These are phyloP conservation scores for Phenganax marumi DNA, from an alignment of 92 coral and sea anemone genomes.

Conservation along the genomic window DNA sequence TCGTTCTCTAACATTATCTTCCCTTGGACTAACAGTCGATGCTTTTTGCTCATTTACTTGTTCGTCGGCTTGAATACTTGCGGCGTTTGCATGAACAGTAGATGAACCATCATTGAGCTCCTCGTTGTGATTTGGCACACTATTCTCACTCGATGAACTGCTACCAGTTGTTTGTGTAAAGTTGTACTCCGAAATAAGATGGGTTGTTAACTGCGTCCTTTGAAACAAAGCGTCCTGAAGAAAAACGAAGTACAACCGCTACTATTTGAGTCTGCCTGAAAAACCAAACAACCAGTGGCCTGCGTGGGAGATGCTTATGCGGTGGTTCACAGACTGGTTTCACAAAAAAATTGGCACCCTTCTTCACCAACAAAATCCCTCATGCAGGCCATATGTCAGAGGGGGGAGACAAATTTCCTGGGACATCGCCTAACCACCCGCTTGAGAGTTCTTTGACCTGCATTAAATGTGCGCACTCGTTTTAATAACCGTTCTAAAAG, in stretches of 20 bases:
- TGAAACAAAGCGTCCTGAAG: constrained; percentile 37
- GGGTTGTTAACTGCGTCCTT: constrained; percentile 21
- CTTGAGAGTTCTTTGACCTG: too few relatives aligned
- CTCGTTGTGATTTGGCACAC: neutral
- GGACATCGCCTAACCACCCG: too few relatives aligned
- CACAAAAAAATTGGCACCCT: too few relatives aligned
- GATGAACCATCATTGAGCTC: neutral
- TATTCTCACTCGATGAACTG: constrained; percentile 29
- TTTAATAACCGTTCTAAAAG: too few relatives aligned
- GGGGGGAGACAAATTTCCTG: too few relatives aligned
- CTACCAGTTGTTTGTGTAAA: constrained; percentile 35
- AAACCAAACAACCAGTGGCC: neutral
- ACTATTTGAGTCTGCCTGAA: constrained; percentile 15
- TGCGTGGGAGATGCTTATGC: too few relatives aligned
- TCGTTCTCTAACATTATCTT: constrained; percentile 29
- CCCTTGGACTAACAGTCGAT: neutral
- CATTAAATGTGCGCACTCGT: too few relatives aligned
- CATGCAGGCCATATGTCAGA: too few relatives aligned
- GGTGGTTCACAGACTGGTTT: too few relatives aligned
- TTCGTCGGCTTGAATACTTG: constrained; percentile 7
- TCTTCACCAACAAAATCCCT: too few relatives aligned
- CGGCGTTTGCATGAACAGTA: neutral
- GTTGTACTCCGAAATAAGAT: constrained; percentile 23
- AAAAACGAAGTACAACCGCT: constrained; percentile 17
- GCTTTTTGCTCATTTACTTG: neutral